phyloP scores from a whole-genome alignment of 2,888 invertebrate genomes.

The Siphonodentalium dalli region DNA sequence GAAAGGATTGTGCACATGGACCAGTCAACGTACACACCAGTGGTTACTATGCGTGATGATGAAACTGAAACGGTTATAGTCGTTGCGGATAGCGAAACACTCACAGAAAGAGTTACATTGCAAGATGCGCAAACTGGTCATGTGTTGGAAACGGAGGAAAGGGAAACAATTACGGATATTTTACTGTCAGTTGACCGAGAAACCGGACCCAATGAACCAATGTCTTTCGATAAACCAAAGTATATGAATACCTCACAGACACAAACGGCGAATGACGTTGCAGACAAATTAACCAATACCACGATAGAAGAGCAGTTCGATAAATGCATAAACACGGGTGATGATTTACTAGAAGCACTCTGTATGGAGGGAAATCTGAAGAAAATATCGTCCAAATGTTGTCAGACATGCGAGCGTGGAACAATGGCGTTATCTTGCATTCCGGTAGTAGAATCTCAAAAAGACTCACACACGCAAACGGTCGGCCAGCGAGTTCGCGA shows the following conservation, averaged over 20 bases:
- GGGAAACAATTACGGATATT: slow-evolving; percentile 41
- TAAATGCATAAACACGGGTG: slow-evolving; percentile 7
- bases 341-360: too few species aligned
- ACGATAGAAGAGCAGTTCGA: slow-evolving; percentile 26
- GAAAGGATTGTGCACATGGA: slow-evolving; percentile 43
- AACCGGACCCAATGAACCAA: slow-evolving; percentile 34
- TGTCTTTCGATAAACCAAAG: slow-evolving; percentile 10
- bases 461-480: slow-evolving; percentile 42
- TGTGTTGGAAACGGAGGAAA: slow-evolving; percentile 36
- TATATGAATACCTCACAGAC: slow-evolving; percentile 5
- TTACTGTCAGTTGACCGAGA: slow-evolving; percentile 31
- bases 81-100: slow-evolving; percentile 49
- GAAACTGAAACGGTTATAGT: slow-evolving; percentile 41
- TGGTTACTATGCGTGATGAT: slow-evolving; percentile 36
- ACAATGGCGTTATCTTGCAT: slow-evolving; percentile 45
- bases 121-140: slow-evolving; percentile 49
- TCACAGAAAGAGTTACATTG: slow-evolving; percentile 40
- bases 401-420: slow-evolving; percentile 36
- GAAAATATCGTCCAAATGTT: slow-evolving; percentile 27
- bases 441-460: slow-evolving; percentile 21
- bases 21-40: slow-evolving; percentile 49
- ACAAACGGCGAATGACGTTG: slow-evolving; percentile 2
- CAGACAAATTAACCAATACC: slow-evolving; percentile 9
- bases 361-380: too few species aligned
- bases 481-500: slow-evolving; percentile 34